Evolutionary conservation across 2,797 vertebrate species (phyloP).

Genomic region (Parotocinclus haroldoi): DNA sequence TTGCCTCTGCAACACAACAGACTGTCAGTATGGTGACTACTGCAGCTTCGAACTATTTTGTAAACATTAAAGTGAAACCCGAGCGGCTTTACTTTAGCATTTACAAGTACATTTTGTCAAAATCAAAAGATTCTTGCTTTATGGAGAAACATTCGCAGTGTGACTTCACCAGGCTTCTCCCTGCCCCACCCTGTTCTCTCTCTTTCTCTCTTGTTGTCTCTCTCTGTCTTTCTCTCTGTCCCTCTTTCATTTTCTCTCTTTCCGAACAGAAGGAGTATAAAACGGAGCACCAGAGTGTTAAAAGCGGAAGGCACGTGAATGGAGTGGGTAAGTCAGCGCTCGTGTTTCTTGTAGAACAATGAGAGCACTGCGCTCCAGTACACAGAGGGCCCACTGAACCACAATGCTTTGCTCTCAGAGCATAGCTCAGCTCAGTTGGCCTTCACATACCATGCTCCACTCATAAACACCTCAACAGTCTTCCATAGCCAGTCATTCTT

Average conservation of each 20-base stretch:
- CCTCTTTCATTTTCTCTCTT: constrained; percentile 6
- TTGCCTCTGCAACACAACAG: no score
- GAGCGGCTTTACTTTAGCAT: no score
- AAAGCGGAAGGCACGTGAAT: constrained; percentile 66
- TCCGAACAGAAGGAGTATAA: constrained; percentile 78
- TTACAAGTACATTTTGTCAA: no score
- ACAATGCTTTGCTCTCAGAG: constrained; percentile 27
- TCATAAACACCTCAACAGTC: not conserved
- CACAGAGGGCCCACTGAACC: constrained; percentile 8
- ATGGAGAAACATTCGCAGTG: no score
- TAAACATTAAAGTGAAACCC: no score
- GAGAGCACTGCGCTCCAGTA: not conserved
- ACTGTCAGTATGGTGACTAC: no score
- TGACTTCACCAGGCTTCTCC: no score
- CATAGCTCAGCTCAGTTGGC: constrained; percentile 16
- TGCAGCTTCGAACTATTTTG: no score
- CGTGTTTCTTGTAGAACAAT: constrained; percentile 39
- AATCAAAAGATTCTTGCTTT: no score
- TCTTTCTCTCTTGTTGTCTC: no score
- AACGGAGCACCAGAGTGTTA: constrained; percentile 65
- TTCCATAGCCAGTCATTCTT: not conserved
- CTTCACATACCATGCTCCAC: constrained; percentile 13
- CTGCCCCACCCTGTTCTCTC: no score
- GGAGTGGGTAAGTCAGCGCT: constrained; percentile 69
- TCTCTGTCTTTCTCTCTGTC: not conserved